Percentiles rank a stretch among this genome's conserved stretches.
These are phyloP conservation scores for Peromyscus leucopus DNA, from an alignment of 2,113 vertebrate species.

Conservation along the genomic window DNA sequence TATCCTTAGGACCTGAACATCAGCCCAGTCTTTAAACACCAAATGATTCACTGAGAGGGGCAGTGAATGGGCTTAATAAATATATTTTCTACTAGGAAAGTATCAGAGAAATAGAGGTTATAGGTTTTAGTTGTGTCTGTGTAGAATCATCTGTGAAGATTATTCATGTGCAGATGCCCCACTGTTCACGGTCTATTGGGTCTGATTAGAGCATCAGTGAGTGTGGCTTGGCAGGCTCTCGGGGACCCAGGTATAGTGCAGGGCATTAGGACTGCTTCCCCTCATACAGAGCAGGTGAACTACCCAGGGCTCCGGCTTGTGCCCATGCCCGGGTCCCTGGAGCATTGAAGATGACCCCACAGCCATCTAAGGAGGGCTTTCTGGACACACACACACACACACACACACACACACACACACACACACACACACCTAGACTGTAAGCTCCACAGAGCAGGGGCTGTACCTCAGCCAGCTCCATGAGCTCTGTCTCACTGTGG, in stretches of 20 bases:
- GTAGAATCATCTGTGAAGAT: not conserved
- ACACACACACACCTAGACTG: not conserved
- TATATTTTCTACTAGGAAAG: not conserved
- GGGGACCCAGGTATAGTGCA: too few species aligned
- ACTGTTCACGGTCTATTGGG: not conserved
- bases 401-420: too few species aligned
- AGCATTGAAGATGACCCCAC: not conserved
- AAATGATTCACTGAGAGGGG: not conserved
- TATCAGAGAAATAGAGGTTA: not conserved
- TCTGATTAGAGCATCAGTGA: not conserved
- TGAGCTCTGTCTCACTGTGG: not conserved
- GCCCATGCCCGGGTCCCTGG: not conserved
- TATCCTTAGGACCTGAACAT: not conserved
- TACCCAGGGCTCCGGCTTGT: fast-evolving
- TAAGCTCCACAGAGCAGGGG: not conserved
- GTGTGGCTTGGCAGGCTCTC: not conserved
- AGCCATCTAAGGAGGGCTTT: not conserved
- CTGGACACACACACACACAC: not conserved
- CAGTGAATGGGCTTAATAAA: not conserved
- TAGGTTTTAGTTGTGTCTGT: not conserved
- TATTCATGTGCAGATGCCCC: not conserved
- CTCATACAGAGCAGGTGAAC: not conserved
- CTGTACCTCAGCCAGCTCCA: not conserved
- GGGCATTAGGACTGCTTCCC: too few species aligned
- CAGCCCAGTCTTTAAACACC: not conserved